Conservation (phyloP, 2,113 vertebrate genomes). For the Craseonycteris thonglongyai region DNA sequence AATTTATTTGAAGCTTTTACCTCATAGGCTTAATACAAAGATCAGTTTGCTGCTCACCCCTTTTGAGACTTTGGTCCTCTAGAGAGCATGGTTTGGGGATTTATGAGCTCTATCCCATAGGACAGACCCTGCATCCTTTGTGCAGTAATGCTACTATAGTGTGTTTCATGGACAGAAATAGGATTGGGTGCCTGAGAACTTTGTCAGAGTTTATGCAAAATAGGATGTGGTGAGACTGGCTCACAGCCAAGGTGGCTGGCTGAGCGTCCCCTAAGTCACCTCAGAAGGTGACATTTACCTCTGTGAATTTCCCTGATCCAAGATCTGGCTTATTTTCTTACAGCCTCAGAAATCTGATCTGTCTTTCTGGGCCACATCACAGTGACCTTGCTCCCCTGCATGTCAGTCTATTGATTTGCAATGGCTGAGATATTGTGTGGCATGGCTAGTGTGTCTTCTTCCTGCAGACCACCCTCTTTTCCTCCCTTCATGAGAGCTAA, state of each 20-base stretch:
- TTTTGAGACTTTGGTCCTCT: background rate
- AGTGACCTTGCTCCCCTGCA: background rate
- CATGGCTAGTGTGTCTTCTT: background rate
- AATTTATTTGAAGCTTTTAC: background rate
- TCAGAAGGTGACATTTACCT: background rate
- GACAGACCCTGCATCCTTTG: background rate
- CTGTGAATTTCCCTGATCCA: background rate
- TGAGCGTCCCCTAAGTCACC: background rate
- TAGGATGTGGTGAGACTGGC: background rate
- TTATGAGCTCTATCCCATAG: background rate
- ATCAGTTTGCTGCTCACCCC: background rate
- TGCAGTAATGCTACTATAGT: background rate
- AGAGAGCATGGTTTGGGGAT: background rate
- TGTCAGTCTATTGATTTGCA: background rate
- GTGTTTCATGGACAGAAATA: background rate
- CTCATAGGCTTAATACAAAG: background rate
- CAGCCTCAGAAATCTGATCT: background rate
- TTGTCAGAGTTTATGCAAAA: background rate
- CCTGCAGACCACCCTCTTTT: background rate
- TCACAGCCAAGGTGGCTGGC: background rate
- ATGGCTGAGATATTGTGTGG: background rate
- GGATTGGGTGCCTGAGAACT: background rate
- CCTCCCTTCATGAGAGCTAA: background rate
- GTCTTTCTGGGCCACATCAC: background rate
- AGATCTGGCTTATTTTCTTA: background rate